Base-by-base conservation (phyloP, 2,797 vertebrate species). In the Mus caroli region DNA sequence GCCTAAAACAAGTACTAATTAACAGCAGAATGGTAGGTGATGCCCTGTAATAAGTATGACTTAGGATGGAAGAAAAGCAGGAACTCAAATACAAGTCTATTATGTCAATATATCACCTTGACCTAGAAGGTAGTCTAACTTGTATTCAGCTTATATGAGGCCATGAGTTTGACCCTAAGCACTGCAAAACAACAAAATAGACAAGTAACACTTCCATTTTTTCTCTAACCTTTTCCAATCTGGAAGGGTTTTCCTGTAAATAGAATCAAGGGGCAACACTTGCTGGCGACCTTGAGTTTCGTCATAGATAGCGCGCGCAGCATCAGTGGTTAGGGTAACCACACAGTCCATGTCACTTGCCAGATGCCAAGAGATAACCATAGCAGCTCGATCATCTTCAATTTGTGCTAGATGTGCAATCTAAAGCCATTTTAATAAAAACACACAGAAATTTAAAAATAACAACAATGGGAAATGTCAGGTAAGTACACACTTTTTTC, bases 301-400 rank as follows among this genome's bases (percentile, higher is more conserved):
- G 19, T 97, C 86, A 22, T 99, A 99, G 96, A 99, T 99, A 13
- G 91, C 98, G 40, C 93, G 97, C 0, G 99, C 99, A 0, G 99
- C 99, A 71, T 96, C 98, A 0, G 99, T 99, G 3, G 99, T 99
- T 87, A 96, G 96, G 52, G 99, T 99, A 83, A 99, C 98, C 40
- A 99, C 99, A 88, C 99, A 99, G 96, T 99, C 99, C 99, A 99
- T 99, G 97, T 99, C 99, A 7, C 99, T 99, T 0, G 98, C 98
- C 92, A 99, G 96, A 71, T 99, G 99, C 99, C 99, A 99, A 60
- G 99, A 99, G 97, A 99, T 99, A 20, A 99, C 99, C 96, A 98
- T 98, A 1, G 99, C 99, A 0, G 98, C 99, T 88, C 98, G 98
- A 0, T 99, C 98, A 37, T 99, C 99, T 96, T 99, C 98, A 20